Base-by-base conservation (phyloP, 1,140 invertebrate species). In the Lordiphosa mommai region DNA sequence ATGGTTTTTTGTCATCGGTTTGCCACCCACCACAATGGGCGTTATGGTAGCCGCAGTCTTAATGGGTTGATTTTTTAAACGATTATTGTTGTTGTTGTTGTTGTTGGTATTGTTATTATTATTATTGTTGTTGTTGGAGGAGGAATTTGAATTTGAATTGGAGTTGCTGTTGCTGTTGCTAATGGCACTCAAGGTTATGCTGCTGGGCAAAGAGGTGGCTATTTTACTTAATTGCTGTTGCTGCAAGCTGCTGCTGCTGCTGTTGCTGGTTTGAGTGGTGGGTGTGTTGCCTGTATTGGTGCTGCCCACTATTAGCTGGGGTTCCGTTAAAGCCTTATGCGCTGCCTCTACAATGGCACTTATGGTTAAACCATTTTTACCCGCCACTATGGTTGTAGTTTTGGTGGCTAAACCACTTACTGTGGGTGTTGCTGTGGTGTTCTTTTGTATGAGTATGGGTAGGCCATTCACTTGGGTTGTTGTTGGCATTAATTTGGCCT, bases 261-360 rank as follows among this genome's bases (percentile, higher is more conserved):
- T 5, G 5, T 27, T 27, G 23, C n/a, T n/a, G n/a, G n/a, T n/a
- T n/a, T n/a, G n/a, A n/a, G n/a, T n/a, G 23, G 80, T 43, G 51
- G 90, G 84, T 60, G 93, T 89, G 2, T 92, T 93, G 33, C 92
- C 92, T 55, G 92, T 90, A 88, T 93, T 93, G 14, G 92, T 93
- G 12, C 92, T 93, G 30, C 92, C 92, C 44, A 92, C 90, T 71
- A 91, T 65, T 12, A 86, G 36, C 46, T 73, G 49, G 1, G 36
- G 17, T 10, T 69, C 65, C 6, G 10, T 16, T 2, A 14, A 16
- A 20, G 71, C 63, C 49, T 74, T 87, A 38, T 87, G 73, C 10
- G 84, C 70, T 14, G 76, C 76, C 47, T 87, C 77, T 7, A 87
- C 79, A 57, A 87, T 85, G 23, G 86, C 85, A 61, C 85, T 88